A percentile compares a stretch with the other conserved stretches of the same genome.
Conservation (phyloP, 2,888 invertebrate genomes). For the Drosophila barbarae region DNA sequence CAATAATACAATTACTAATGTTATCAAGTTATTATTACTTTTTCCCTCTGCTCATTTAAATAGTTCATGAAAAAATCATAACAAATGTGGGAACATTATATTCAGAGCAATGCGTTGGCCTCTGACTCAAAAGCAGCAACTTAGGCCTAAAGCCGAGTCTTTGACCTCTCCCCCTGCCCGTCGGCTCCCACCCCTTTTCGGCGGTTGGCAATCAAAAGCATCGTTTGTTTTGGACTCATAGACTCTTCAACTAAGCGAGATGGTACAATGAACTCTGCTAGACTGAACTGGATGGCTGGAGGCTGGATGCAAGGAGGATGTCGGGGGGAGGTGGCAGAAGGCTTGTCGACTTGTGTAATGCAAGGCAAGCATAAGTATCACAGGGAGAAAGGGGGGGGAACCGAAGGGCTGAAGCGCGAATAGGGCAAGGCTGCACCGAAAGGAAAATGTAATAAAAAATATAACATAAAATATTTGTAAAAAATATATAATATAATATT, state of each 20-base stretch:
- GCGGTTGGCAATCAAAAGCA: slow-evolving; percentile 68
- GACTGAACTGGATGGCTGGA: slow-evolving; percentile 32
- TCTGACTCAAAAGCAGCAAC: slow-evolving; percentile 2
- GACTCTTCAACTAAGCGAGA: slow-evolving; percentile 68
- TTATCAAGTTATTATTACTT: neutral
- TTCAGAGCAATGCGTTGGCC: slow-evolving; percentile 22
- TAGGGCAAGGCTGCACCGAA: slow-evolving; percentile 12
- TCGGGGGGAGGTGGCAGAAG: slow-evolving; percentile 6
- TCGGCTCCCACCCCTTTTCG: slow-evolving; percentile 7
- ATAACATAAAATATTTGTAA: too few species aligned
- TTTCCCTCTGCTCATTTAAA: neutral
- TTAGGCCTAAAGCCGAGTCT: slow-evolving; percentile 35
- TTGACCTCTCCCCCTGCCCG: slow-evolving; percentile 23
- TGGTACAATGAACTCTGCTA: slow-evolving; percentile 66
- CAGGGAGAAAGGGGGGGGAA: slow-evolving; percentile 19
- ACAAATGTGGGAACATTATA: slow-evolving; percentile 27
- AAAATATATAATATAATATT: too few species aligned
- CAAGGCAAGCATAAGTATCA: slow-evolving; percentile 57
- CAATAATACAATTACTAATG: neutral
- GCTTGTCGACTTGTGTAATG: slow-evolving; percentile 58
- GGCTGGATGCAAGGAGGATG: slow-evolving; percentile 1
- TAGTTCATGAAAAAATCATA: slow-evolving; percentile 1
- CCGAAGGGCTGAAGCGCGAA: slow-evolving; percentile 3
- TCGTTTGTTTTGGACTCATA: slow-evolving; percentile 66
- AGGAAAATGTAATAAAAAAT: neutral